A percentile compares a stretch with the other conserved stretches of the same genome.
Conservation (phyloP, 2,113 vertebrate genomes). For the Psittacus erithacus region DNA sequence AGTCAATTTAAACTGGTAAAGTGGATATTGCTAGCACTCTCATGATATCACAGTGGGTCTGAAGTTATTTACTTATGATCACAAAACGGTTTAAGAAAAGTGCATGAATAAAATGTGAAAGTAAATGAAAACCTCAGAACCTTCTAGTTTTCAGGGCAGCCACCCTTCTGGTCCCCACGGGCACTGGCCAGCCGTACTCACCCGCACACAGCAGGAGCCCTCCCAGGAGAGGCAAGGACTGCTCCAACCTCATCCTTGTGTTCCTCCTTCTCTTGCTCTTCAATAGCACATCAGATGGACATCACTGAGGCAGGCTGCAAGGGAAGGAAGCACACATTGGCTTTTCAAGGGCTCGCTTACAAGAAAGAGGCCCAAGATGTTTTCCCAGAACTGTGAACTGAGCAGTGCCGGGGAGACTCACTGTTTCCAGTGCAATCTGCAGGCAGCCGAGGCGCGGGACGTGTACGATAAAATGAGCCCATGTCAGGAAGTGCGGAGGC, state of each 20-base stretch:
- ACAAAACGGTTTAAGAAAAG: neutral
- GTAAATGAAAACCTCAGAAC: fast-evolving
- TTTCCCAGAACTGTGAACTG: neutral
- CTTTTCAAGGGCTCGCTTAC: neutral
- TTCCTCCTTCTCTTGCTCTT: neutral
- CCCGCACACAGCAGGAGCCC: slow-evolving; percentile 21
- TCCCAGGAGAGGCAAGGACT: neutral
- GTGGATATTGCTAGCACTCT: neutral
- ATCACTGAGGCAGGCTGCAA: neutral
- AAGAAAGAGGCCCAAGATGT: neutral
- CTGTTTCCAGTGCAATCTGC: neutral
- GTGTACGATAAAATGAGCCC: neutral
- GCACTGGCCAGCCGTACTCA: neutral
- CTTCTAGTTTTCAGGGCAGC: neutral
- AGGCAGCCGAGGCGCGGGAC: neutral
- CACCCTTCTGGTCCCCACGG: neutral
- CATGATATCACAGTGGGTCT: no score
- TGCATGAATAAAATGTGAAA: neutral
- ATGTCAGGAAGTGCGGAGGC: slow-evolving; percentile 48
- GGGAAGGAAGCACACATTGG: neutral
- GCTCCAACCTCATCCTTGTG: neutral
- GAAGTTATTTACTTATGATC: neutral
- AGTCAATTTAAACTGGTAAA: no score
- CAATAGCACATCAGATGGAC: neutral
- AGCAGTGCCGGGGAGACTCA: neutral